phyloP scores from a whole-genome alignment of 2,113 vertebrate genomes.

The Apeltes quadracus region DNA sequence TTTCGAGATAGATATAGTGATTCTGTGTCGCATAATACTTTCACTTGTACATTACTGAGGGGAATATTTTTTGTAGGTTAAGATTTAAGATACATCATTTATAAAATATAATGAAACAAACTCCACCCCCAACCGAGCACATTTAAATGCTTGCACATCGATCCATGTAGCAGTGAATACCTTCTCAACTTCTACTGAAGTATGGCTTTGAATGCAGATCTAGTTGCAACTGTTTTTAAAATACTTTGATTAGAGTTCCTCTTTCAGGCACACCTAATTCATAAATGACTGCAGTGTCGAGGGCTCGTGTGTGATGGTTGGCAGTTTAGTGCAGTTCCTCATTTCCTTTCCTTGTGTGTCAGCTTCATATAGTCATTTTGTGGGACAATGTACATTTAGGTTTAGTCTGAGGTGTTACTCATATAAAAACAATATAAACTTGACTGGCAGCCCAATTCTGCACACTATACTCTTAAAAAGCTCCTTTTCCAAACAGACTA shows the following conservation, averaged over 20 bases:
- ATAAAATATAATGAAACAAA: background rate
- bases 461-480: background rate
- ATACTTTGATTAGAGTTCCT: background rate
- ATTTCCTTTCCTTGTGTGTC: background rate
- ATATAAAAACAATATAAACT: background rate
- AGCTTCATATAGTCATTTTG: background rate
- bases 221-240: background rate
- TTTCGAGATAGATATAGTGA: background rate
- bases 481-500: background rate
- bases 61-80: background rate
- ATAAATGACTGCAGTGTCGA: background rate
- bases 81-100: background rate
- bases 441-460: background rate
- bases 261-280: background rate
- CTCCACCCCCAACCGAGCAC: background rate
- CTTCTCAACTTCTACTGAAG: background rate
- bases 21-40: background rate
- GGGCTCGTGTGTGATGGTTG: constrained; percentile 11
- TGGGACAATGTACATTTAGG: background rate
- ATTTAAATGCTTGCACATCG: background rate
- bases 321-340: constrained; percentile 50
- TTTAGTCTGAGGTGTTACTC: background rate
- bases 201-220: background rate
- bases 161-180: background rate
- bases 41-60: background rate